A percentile compares a stretch with the other conserved stretches of the same genome.
These are phyloP conservation scores for Elephantulus edwardii DNA, from an alignment of 2,113 vertebrate genomes.

Conservation along the genomic window DNA sequence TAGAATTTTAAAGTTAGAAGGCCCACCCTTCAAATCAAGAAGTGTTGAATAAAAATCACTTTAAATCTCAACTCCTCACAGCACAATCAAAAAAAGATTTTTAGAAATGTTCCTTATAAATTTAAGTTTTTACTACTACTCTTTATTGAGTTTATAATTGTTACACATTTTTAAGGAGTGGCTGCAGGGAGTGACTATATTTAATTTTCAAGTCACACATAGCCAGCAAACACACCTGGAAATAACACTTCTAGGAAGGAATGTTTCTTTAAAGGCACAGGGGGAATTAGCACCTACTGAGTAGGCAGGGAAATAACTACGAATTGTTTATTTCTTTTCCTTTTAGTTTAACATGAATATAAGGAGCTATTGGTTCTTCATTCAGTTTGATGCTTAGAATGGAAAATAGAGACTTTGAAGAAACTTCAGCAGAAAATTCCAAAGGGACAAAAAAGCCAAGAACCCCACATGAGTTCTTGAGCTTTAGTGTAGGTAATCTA, in stretches of 20 bases:
- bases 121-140: constrained; percentile 8
- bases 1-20: neutral
- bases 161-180: constrained; percentile 18
- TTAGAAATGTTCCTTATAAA: constrained; percentile 14
- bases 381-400: neutral
- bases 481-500: neutral
- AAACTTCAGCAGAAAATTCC: constrained; percentile 4
- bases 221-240: constrained; percentile 22
- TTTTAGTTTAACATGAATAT: neutral
- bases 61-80: constrained; percentile 41
- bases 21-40: neutral
- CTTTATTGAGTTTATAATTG: neutral
- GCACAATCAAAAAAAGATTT: neutral
- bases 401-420: neutral
- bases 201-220: constrained; percentile 53
- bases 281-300: constrained; percentile 9
- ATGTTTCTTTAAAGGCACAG: constrained; percentile 24
- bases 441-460: neutral
- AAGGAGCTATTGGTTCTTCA: neutral
- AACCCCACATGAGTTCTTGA: neutral
- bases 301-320: constrained; percentile 30
- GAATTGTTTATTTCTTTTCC: neutral
- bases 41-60: neutral
- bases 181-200: constrained; percentile 23
- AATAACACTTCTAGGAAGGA: constrained; percentile 36